These are phyloP conservation scores for Drosophila ambigua DNA, from an alignment of 1,140 invertebrate species.

Conservation along the genomic window DNA sequence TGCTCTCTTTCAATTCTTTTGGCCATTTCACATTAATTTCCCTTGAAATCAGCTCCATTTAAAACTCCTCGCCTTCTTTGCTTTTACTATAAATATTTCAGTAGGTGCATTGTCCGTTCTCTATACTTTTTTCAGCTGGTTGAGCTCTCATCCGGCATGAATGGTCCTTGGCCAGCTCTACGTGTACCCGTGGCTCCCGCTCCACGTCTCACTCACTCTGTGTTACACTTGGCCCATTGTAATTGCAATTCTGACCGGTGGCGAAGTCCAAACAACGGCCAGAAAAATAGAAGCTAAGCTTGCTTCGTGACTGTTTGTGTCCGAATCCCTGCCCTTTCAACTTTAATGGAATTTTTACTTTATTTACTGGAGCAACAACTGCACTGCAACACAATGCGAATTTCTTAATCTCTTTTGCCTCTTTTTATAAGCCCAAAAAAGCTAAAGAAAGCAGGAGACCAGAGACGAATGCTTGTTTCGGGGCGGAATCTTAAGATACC, in stretches of 20 bases:
- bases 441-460: no score
- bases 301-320: not conserved
- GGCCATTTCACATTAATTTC: conserved; percentile 52
- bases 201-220: conserved; percentile 13
- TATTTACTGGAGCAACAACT: conserved; percentile 47
- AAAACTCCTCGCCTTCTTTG: conserved; percentile 20
- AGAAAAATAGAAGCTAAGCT: conserved; percentile 18
- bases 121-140: not conserved
- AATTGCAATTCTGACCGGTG: conserved; percentile 63
- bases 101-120: conserved; percentile 59
- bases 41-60: conserved; percentile 36
- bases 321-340: conserved; percentile 52
- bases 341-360: conserved; percentile 63
- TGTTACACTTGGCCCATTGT: conserved; percentile 32
- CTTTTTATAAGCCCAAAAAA: conserved; percentile 7
- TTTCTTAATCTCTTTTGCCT: not conserved
- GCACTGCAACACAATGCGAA: not conserved
- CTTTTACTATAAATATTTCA: conserved; percentile 62
- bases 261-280: conserved; percentile 27
- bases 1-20: conserved; percentile 9
- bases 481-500: no score
- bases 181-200: not conserved
- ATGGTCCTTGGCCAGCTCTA: conserved; percentile 14
- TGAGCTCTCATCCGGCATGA: conserved; percentile 30
- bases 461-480: no score